phyloP scores from a whole-genome alignment of 2,888 invertebrate genomes.

The Dione vanillae region DNA sequence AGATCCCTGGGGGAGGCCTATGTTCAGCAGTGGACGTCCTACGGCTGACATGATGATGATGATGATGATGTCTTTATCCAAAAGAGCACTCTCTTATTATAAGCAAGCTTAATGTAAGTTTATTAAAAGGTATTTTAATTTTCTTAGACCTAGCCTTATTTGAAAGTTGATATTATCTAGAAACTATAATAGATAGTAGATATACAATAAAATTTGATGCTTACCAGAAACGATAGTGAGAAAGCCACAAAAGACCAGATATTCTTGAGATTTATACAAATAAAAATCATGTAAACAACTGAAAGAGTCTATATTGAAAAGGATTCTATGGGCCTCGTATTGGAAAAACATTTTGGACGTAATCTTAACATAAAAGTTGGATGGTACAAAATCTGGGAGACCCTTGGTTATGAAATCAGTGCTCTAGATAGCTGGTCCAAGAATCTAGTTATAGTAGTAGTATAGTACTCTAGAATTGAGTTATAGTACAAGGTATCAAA shows the following conservation, averaged over 20 bases:
- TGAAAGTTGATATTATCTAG: too few species aligned
- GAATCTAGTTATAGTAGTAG: background rate
- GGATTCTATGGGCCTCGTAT: constrained; percentile 2
- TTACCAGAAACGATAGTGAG: background rate
- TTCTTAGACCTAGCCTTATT: too few species aligned
- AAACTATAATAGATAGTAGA: too few species aligned
- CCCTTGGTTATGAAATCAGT: background rate
- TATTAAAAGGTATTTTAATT: too few species aligned
- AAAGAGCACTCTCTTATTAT: too few species aligned
- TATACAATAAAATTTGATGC: background rate
- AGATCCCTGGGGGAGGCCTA: too few species aligned
- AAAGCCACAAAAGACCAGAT: constrained; percentile 1
- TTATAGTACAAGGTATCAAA: too few species aligned
- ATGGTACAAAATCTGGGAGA: background rate
- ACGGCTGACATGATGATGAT: too few species aligned
- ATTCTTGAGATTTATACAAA: constrained; percentile 8
- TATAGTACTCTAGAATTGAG: too few species aligned
- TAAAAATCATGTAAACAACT: constrained; percentile 27
- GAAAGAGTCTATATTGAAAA: constrained; percentile 16
- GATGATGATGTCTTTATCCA: too few species aligned
- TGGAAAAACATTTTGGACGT: constrained; percentile 16
- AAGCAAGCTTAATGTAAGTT: too few species aligned
- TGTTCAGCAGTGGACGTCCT: too few species aligned
- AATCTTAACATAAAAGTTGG: constrained; percentile 17
- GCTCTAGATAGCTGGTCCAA: background rate